These are phyloP conservation scores for Harpalus rubripes DNA, from an alignment of 2,888 invertebrate genomes.

Conservation along the genomic window DNA sequence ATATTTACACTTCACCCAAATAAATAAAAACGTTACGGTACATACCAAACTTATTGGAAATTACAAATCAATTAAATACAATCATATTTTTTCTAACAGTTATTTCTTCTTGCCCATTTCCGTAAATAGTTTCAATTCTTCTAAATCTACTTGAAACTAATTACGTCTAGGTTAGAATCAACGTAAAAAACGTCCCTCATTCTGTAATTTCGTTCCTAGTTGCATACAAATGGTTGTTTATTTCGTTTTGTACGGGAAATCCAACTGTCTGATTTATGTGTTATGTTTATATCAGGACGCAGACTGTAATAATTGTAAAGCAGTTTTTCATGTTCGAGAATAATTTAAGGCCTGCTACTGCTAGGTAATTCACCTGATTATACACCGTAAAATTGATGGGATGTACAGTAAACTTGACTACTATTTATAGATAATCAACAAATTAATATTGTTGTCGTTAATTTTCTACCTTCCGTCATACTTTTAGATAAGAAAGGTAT, in stretches of 20 bases:
- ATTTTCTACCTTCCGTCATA: too few relatives aligned
- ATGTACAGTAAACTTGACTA: not conserved
- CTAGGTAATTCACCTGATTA: not conserved
- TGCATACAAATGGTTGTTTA: constrained; percentile 2
- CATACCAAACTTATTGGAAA: too few relatives aligned
- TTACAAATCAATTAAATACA: too few relatives aligned
- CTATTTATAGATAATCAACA: not conserved
- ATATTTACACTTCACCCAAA: too few relatives aligned
- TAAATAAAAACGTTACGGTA: too few relatives aligned
- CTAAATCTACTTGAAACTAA: not conserved
- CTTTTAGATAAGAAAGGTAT: too few relatives aligned
- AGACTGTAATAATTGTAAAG: not conserved
- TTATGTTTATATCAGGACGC: not conserved
- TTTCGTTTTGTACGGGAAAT: not conserved
- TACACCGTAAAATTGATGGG: not conserved
- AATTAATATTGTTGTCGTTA: too few relatives aligned
- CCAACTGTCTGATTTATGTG: not conserved
- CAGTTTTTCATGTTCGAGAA: not conserved
- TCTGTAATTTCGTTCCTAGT: not conserved
- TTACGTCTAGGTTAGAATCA: not conserved
- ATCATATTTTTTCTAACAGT: not conserved
- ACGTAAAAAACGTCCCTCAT: not conserved
- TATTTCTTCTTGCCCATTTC: not conserved
- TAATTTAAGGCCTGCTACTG: not conserved
- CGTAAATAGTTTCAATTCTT: not conserved